Evolutionary conservation across 2,888 invertebrate genomes (phyloP).

Genomic region (Pyrgus malvae): DNA sequence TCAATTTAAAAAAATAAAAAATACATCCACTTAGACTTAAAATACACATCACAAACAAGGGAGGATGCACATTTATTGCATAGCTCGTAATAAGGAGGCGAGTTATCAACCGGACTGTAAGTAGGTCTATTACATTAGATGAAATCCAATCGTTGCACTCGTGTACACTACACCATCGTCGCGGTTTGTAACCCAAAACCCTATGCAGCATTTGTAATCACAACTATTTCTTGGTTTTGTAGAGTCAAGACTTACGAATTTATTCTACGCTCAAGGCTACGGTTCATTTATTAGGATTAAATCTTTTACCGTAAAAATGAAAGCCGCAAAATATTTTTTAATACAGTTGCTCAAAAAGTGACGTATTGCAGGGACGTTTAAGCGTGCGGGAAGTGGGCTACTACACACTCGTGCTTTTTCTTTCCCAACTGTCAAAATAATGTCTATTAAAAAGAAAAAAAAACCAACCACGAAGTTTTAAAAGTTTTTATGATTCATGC

Average conservation of each 20-base stretch:
- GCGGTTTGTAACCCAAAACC: constrained; percentile 19
- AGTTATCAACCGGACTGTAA: constrained; percentile 7
- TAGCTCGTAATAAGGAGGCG: constrained; percentile 16
- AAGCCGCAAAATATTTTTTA: too few relatives aligned
- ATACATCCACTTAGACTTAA: background rate
- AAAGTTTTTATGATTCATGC: too few relatives aligned
- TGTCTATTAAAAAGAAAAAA: too few relatives aligned
- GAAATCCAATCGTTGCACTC: constrained; percentile 14
- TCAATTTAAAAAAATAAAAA: too few relatives aligned
- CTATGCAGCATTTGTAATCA: constrained; percentile 14
- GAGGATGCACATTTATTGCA: background rate
- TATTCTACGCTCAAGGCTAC: background rate
- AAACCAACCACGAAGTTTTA: too few relatives aligned
- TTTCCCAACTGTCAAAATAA: too few relatives aligned
- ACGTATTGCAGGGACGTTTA: too few relatives aligned
- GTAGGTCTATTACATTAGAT: constrained; percentile 26
- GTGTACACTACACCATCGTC: constrained; percentile 19
- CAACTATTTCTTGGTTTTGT: constrained; percentile 10
- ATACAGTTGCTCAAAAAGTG: too few relatives aligned
- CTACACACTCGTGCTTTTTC: too few relatives aligned
- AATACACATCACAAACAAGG: too few relatives aligned
- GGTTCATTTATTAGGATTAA: background rate
- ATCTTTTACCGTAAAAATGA: too few relatives aligned
- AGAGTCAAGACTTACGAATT: background rate
- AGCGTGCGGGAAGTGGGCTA: too few relatives aligned